These are phyloP conservation scores for Pachyramphus minor DNA, from an alignment of 2,113 vertebrate genomes.

Conservation along the genomic window DNA sequence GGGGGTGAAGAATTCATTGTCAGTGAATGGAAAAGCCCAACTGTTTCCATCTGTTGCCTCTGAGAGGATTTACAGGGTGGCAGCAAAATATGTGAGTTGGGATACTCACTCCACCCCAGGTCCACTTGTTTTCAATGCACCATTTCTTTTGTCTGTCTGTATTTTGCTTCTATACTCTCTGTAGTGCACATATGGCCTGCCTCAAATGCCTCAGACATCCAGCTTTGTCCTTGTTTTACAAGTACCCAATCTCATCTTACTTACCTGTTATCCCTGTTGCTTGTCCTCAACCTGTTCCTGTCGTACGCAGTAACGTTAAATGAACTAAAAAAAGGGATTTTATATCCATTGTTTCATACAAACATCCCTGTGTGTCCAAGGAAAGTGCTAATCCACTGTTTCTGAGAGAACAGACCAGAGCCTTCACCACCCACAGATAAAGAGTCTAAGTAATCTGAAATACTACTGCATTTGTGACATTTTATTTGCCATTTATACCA, in stretches of 20 bases:
- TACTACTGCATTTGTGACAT: not conserved
- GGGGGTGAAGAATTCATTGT: constrained; percentile 17
- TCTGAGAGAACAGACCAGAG: not conserved
- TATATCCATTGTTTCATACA: not conserved
- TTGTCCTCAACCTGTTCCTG: not conserved
- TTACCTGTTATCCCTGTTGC: not conserved
- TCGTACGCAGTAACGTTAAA: not conserved
- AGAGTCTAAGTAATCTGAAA: not conserved
- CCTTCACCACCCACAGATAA: not conserved
- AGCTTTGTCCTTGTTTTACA: not conserved
- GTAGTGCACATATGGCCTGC: no score
- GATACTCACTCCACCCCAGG: not conserved
- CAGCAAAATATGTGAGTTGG: not conserved
- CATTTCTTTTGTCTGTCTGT: not conserved
- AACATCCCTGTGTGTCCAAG: not conserved
- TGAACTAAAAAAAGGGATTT: not conserved
- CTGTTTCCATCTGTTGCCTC: constrained; percentile 21
- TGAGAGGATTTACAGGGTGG: not conserved
- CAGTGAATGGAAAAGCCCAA: not conserved
- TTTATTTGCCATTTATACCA: not conserved
- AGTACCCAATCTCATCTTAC: not conserved
- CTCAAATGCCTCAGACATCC: not conserved
- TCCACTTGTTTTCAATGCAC: not conserved
- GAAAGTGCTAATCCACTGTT: not conserved
- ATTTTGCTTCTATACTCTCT: not conserved